Evolutionary conservation across 2,888 invertebrate genomes (phyloP).

Genomic region (Augochlorella aurata): DNA sequence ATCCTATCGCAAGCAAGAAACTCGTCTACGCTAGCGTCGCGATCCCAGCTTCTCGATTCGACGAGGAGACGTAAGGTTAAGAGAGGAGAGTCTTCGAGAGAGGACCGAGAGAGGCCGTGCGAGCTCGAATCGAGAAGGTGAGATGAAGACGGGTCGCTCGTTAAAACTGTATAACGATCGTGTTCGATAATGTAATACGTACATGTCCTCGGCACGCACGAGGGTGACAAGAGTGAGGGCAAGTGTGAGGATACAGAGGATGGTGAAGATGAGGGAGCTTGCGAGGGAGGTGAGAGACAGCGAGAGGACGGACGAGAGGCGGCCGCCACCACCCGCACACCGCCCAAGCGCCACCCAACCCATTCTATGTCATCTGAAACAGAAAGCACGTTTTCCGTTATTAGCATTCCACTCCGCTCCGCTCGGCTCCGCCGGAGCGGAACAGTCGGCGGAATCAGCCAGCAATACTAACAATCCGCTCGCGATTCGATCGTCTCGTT

Average conservation of each 20-base stretch:
- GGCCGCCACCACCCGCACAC: slow-evolving; percentile 83
- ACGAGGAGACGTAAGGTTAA: not conserved
- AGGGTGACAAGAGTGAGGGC: slow-evolving; percentile 79
- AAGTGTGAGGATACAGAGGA: slow-evolving; percentile 78
- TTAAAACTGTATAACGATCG: slow-evolving; percentile 26
- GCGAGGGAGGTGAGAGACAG: slow-evolving; percentile 81
- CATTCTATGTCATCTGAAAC: slow-evolving; percentile 95
- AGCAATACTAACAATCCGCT: not conserved
- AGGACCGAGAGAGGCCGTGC: not conserved
- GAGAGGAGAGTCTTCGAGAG: not conserved
- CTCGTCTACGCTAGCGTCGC: slow-evolving; percentile 43
- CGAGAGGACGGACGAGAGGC: slow-evolving; percentile 81
- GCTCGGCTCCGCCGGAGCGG: not conserved
- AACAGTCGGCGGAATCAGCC: not conserved
- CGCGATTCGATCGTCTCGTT: not conserved
- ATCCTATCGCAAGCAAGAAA: slow-evolving; percentile 56
- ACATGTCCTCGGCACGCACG: slow-evolving; percentile 80
- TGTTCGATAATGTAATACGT: slow-evolving; percentile 73
- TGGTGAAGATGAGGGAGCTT: slow-evolving; percentile 78
- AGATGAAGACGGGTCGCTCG: slow-evolving; percentile 10
- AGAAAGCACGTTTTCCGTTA: slow-evolving; percentile 62
- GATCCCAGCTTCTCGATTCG: slow-evolving; percentile 39
- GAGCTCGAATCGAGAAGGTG: slow-evolving; percentile 43
- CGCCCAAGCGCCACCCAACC: slow-evolving; percentile 93
- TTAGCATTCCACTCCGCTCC: slow-evolving; percentile 10